A percentile compares a stretch with the other conserved stretches of the same genome.
These are phyloP conservation scores for Callaeas wilsoni DNA, from an alignment of 2,113 vertebrate genomes.

Conservation along the genomic window DNA sequence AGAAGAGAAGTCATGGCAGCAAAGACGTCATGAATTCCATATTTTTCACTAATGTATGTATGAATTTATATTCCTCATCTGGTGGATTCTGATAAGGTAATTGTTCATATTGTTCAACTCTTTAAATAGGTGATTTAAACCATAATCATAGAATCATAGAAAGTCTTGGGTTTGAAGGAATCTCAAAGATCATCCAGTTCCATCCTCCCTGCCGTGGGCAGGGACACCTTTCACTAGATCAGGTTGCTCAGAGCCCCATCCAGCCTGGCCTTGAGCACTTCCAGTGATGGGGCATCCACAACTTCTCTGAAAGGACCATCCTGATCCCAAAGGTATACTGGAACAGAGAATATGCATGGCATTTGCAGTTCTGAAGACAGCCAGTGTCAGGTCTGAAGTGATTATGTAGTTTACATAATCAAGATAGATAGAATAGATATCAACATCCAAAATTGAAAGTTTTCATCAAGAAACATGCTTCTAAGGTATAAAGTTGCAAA, in stretches of 20 bases:
- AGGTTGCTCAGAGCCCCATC: background rate
- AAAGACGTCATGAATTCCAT: background rate
- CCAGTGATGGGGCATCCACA: background rate
- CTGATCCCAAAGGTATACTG: background rate
- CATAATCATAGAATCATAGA: background rate
- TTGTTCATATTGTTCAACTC: background rate
- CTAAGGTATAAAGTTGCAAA: background rate
- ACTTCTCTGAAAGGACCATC: background rate
- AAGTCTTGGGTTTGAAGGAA: background rate
- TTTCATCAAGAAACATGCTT: background rate
- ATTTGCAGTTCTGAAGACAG: background rate
- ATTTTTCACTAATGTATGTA: background rate
- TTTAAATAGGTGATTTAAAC: background rate
- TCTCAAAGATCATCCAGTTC: background rate
- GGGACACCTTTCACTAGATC: background rate
- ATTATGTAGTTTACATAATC: background rate
- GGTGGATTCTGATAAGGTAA: background rate
- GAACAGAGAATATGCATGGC: background rate
- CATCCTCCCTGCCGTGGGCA: background rate
- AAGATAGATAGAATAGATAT: too few species aligned
- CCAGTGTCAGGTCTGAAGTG: background rate
- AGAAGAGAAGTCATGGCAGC: background rate
- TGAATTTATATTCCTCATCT: background rate
- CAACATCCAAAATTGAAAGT: background rate
- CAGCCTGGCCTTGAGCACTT: background rate